Evolutionary conservation across 1,140 invertebrate species (phyloP), one percentile per base, ranked within the genome.

Genomic region (Ephestia elutella): DNA sequence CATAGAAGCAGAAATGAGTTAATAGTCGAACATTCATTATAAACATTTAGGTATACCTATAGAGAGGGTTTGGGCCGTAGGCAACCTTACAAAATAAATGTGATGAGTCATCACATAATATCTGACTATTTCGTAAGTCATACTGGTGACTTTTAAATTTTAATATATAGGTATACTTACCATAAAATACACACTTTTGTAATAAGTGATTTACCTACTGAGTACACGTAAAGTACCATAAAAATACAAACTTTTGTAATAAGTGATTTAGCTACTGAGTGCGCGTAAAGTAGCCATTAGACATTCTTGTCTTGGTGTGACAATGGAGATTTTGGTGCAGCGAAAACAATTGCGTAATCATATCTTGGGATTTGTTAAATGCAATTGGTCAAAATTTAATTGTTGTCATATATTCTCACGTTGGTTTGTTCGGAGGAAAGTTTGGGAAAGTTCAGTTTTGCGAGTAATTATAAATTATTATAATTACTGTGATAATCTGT

Each of bases 241-340:
- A n/a, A n/a, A n/a, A n/a, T n/a, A n/a, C n/a, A n/a, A n/a, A n/a
- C n/a, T n/a, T n/a, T n/a, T n/a, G n/a, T n/a, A n/a, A n/a, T n/a
- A 25, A 25, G 21, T 25, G 21, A 2, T 25, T 25, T 25, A 25
- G 21, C 21, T 25, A 44, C 38, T 15, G 15, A 44, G 5, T 15
- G 2, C 38, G 2, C n/a, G 38, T 44, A 15, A 44, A 44, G 38
- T 15, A 15, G n/a, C 38, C 38, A 80, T 73, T 78, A 77, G 73
- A 66, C 50, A 62, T 68, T 70, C 61, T 77, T 74, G 59, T 63
- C 68, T 69, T 60, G 74, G 80, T 80, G 73, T 79, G 54, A 55
- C 32, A 17, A 57, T 11, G 50, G 66, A 30, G 62, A 68, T 74
- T 55, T 75, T 72, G 63, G 28, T 62, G 54, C 54, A 68, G 75